phyloP scores from a whole-genome alignment of 2,797 vertebrate species.

The Pangasius macronema region DNA sequence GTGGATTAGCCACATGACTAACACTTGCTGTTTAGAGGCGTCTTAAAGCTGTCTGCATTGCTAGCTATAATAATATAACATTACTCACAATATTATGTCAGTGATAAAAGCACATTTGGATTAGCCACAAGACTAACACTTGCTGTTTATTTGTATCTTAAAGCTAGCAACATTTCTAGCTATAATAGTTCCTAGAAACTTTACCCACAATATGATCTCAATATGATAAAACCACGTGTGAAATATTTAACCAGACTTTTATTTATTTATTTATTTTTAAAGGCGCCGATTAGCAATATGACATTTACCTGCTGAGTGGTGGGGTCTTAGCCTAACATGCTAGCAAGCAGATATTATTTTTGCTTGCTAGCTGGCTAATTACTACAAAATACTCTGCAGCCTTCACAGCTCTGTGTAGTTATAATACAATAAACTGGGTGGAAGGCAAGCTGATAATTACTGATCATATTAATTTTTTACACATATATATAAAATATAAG shows the following conservation, averaged over 20 bases:
- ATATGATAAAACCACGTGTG: neutral
- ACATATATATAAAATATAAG: neutral
- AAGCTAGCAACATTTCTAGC: neutral
- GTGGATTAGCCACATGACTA: neutral
- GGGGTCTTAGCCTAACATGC: neutral
- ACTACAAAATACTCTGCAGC: neutral
- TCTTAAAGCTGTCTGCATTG: neutral
- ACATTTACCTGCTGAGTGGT: neutral
- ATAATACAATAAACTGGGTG: neutral
- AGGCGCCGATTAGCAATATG: neutral
- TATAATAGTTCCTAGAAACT: neutral
- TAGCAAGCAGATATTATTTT: too few relatives aligned
- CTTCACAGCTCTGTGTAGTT: neutral
- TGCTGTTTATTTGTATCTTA: neutral
- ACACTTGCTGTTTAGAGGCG: too few relatives aligned
- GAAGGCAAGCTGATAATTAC: neutral
- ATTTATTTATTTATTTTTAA: too few relatives aligned
- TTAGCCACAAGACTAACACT: neutral
- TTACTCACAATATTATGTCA: neutral
- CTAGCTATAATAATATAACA: neutral
- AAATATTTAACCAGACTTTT: neutral
- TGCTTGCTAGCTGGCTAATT: neutral
- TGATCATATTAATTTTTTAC: neutral
- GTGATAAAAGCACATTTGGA: neutral
- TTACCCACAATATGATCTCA: neutral